Conservation (phyloP, 2,888 invertebrate species). For the Smittia aterrima region DNA sequence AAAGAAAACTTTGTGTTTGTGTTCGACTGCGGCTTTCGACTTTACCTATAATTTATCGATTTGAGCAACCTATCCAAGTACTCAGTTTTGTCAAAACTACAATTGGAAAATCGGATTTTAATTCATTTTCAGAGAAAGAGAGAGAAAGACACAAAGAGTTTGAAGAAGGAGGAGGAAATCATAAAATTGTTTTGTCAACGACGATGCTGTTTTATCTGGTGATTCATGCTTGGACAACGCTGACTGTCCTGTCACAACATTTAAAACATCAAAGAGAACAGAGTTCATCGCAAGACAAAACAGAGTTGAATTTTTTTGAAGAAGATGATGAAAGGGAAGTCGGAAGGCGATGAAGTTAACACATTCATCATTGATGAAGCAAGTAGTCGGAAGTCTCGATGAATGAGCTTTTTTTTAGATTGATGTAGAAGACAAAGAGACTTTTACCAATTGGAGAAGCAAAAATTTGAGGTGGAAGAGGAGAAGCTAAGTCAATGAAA, state of each 20-base stretch:
- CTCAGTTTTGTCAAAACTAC: conserved; percentile 51
- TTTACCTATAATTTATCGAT: conserved; percentile 43
- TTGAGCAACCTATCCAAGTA: conserved; percentile 57
- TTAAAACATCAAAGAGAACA: neutral
- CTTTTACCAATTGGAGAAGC: neutral
- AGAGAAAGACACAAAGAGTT: neutral
- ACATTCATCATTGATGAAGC: too few species aligned
- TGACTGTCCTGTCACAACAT: neutral
- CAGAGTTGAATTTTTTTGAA: neutral
- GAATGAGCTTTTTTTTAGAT: neutral
- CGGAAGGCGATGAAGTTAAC: too few species aligned
- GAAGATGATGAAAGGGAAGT: neutral
- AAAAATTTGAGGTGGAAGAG: neutral
- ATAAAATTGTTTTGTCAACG: too few species aligned
- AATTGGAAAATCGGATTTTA: conserved; percentile 43
- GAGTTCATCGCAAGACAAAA: conserved; percentile 10
- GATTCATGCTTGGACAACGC: neutral
- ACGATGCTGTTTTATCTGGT: too few species aligned
- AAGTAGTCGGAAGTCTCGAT: neutral
- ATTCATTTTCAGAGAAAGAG: neutral
- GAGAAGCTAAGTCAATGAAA: neutral
- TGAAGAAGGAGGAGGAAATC: conserved; percentile 35
- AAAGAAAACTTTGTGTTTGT: conserved; percentile 18
- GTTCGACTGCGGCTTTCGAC: neutral
- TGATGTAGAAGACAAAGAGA: neutral